Percentiles rank a stretch among this genome's conserved stretches.
These are phyloP conservation scores for Rostratula benghalensis DNA, from an alignment of 2,113 vertebrate genomes.

Conservation along the genomic window DNA sequence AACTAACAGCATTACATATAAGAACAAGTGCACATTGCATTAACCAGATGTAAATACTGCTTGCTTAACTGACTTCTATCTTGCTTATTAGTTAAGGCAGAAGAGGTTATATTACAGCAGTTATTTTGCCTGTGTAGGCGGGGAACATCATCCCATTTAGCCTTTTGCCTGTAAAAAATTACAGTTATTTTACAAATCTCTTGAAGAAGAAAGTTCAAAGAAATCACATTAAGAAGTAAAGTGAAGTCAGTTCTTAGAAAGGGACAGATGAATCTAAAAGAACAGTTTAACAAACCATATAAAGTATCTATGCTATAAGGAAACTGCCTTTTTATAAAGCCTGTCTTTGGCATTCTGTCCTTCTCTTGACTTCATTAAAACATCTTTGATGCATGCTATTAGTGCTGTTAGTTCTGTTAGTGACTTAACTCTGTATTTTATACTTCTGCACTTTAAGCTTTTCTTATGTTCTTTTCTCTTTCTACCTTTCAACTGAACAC, in stretches of 20 bases:
- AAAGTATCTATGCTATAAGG: neutral
- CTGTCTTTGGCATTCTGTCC: constrained; percentile 55
- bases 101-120: neutral
- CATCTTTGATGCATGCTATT: constrained; percentile 68
- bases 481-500: constrained; percentile 80
- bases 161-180: constrained; percentile 25
- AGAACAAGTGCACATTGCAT: constrained; percentile 74
- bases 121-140: constrained; percentile 22
- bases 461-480: constrained; percentile 81
- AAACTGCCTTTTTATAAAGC: constrained; percentile 16
- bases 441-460: constrained; percentile 62
- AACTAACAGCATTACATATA: constrained; percentile 76
- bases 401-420: constrained; percentile 70
- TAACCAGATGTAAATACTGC: constrained; percentile 78
- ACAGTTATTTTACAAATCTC: neutral
- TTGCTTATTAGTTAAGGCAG: constrained; percentile 45
- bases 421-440: constrained; percentile 68
- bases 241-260: neutral
- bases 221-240: neutral
- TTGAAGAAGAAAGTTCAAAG: neutral
- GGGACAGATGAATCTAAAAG: neutral
- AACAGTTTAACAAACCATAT: neutral
- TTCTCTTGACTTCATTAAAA: constrained; percentile 66
- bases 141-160: neutral
- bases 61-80: constrained; percentile 73